Base-by-base conservation (phyloP, 2,888 invertebrate species). In the Ennomos quercinarius region DNA sequence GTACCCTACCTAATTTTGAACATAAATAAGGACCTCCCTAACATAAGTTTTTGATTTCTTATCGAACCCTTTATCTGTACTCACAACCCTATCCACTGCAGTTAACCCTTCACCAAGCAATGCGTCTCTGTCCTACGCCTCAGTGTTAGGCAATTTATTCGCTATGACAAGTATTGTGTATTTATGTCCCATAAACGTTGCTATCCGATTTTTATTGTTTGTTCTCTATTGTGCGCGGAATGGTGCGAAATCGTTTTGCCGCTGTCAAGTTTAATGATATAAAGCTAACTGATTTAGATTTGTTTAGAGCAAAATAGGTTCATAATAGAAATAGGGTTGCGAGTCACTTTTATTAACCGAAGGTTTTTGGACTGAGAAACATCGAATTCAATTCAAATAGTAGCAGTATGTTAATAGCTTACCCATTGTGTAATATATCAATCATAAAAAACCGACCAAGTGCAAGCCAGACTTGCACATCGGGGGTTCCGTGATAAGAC, bases 101-200 rank as follows among this genome's bases (percentile, higher is more conserved):
- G 67, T 73, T 73, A 74, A 74, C 71, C 73, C 76, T 81, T 83
- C 74, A 74, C 68, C 63, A 62, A 56, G 70, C 76, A 66, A 80
- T 89, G 77, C 73, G 66, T 87, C 88, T 81, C 75, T 85, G 88
- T 86, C 86, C 60, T 44, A 62, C 66, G 71, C 78, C 73, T 74
- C 73, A 59, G 79, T 72, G 81, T 89, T 84, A 83, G 80, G 81
- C 77, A 76, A 86, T 89, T 88, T 86, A 83, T 89, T 82, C 69
- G 66, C 74, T 78, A 80, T 82, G 85, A 88, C 85, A 82, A 70
- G 78, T 81, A 84, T 84, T 84, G 83, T 86, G 77, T 70, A 68
- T 74, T 77, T 69, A 73, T 74, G 80, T 78, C 76, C 66, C 66
- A 70, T 73, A 70, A 70, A 74, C 68, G 72, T 67, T 66, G 71